Base-by-base conservation (phyloP, 2,888 invertebrate species). In the Argyresthia albistria region DNA sequence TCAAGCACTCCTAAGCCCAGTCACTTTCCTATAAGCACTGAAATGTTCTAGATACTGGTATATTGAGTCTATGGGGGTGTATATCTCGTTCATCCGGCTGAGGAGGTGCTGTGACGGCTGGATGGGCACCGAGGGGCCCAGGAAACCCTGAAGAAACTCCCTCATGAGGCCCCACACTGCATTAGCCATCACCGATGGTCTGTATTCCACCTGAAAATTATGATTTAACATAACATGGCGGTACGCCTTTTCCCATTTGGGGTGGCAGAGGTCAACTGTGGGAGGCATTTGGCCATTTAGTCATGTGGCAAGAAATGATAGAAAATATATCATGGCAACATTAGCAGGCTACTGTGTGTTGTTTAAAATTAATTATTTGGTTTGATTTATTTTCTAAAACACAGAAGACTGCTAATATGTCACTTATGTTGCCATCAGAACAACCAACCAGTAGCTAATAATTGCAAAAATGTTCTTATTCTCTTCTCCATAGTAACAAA, bases 31-130 rank as follows among this genome's bases (percentile, higher is more conserved):
- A 65, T 95, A 96, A 53, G 93, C 92, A 57, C 93, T 94, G 71
- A 98, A 98, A 70, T 97, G 96, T 79, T 98, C 97, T 67, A 97
- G 88, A 73, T 98, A 98, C 72, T 98, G 98, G 62, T 96, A 95
- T 57, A 97, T 93, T 0, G 97, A 97, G 73, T 98, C 97, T 61
- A 96, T 92, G 0, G 98, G 97, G 35, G 94, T 93, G 76, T 96
- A 97, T 53, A 94, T 89, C 51, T 95, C 95, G 67, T 93, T 95
- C 92, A 95, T 93, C 57, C 93, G 89, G 61, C 89, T 91, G 68
- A 93, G 83, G 0, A 94, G 82, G 67, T 93, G 94, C 60, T 92
- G 89, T 7, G 96, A 93, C 0, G 93, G 93, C 56, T 92, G 90
- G 57, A 92, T 92, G 0, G 93, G 90, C 0, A 95, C 91, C 1